phyloP scores from a whole-genome alignment of 2,797 vertebrate species.

The Acanthis flammea region DNA sequence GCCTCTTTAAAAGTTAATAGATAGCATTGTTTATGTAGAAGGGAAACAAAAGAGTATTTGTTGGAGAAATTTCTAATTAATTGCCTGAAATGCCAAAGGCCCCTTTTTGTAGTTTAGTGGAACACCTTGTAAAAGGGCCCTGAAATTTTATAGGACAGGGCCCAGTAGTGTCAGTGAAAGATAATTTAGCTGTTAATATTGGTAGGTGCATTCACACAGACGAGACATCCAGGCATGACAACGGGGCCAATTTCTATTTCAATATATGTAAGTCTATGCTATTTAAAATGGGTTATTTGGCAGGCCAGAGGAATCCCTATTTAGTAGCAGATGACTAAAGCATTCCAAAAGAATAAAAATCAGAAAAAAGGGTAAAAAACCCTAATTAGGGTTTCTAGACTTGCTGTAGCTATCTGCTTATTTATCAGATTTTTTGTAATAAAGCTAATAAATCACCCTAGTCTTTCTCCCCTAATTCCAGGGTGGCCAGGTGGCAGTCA shows the following conservation, averaged over 20 bases:
- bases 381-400: background rate
- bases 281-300: constrained; percentile 58
- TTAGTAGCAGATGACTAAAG: constrained; percentile 42
- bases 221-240: background rate
- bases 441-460: background rate
- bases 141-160: background rate
- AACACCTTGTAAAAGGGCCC: background rate
- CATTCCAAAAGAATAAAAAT: constrained; percentile 45
- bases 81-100: background rate
- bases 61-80: background rate
- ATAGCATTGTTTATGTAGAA: background rate
- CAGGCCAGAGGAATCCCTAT: constrained; percentile 21
- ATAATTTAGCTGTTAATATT: background rate
- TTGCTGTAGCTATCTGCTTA: background rate
- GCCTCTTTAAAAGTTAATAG: background rate
- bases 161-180: background rate
- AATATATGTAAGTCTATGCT: constrained; percentile 46
- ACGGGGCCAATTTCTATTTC: background rate
- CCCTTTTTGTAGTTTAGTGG: background rate
- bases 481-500: background rate
- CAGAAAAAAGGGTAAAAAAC: constrained; percentile 4
- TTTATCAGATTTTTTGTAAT: background rate
- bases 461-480: background rate
- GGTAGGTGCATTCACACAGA: background rate
- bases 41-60: background rate